phyloP scores from a whole-genome alignment of 2,888 invertebrate species.

The Strigamia crassipes region DNA sequence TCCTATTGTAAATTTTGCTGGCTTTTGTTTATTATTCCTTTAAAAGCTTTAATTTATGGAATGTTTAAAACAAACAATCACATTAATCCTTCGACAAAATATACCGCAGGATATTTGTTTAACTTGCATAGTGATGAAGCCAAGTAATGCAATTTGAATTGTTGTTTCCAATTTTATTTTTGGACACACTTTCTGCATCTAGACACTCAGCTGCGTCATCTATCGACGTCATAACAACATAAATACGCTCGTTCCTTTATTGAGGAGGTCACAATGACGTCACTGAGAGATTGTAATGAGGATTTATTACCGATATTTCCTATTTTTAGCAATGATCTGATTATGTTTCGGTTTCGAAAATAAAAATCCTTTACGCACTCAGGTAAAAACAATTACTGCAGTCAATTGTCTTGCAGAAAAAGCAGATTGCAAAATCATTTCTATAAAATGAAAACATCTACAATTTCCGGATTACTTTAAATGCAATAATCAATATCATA shows the following conservation, averaged over 20 bases:
- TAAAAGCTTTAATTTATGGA: neutral
- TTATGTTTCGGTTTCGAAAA: neutral
- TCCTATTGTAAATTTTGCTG: neutral
- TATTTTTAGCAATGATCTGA: constrained; percentile 24
- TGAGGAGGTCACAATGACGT: constrained; percentile 17
- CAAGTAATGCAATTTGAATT: neutral
- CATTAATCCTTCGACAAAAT: constrained; percentile 20
- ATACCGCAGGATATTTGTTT: constrained; percentile 5
- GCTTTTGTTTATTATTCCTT: neutral
- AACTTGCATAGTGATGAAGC: constrained; percentile 10
- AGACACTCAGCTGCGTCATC: neutral
- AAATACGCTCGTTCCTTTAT: constrained; percentile 29
- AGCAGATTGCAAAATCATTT: neutral
- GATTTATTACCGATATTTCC: neutral
- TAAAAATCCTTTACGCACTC: neutral
- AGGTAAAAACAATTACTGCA: neutral
- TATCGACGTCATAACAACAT: neutral
- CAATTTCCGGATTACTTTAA: neutral
- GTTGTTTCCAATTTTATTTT: neutral
- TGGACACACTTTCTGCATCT: constrained; percentile 14
- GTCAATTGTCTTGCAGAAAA: neutral
- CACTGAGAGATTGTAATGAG: neutral
- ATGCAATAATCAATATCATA: constrained; percentile 4
- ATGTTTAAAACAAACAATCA: neutral
- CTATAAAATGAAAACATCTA: neutral